Conservation (phyloP, 2,113 vertebrate genomes). For the Oceanodroma tethys region DNA sequence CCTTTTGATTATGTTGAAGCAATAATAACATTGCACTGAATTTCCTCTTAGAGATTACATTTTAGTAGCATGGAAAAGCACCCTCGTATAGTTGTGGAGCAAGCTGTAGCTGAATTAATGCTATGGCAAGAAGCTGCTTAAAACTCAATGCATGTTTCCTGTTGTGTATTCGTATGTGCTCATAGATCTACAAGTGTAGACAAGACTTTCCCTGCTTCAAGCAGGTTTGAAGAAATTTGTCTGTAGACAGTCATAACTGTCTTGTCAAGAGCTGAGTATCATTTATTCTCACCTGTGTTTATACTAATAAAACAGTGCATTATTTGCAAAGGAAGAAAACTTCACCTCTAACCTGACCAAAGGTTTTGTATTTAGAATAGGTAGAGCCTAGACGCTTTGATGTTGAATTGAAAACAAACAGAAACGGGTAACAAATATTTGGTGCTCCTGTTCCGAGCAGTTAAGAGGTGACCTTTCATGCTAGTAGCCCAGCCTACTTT, state of each 20-base stretch:
- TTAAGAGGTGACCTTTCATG: neutral
- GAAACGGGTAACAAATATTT: neutral
- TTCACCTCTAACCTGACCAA: neutral
- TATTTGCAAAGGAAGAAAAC: neutral
- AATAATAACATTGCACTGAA: neutral
- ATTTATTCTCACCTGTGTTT: neutral
- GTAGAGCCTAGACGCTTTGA: neutral
- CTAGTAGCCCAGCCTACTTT: neutral
- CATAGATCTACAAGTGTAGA: neutral
- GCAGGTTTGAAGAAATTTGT: neutral
- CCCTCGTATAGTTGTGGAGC: fast-evolving
- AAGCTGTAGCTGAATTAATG: neutral
- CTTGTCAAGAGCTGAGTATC: neutral
- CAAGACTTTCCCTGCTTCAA: neutral
- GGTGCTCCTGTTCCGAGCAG: neutral
- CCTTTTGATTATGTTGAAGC: neutral
- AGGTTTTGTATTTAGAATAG: neutral
- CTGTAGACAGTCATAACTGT: neutral
- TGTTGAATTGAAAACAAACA: neutral
- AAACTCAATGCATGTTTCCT: neutral
- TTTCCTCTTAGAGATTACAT: fast-evolving
- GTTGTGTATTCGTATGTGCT: neutral
- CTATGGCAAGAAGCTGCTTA: neutral
- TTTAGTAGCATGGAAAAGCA: neutral
- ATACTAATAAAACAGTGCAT: neutral